Base-by-base conservation (phyloP, 2,113 vertebrate species). In the Sisor rabdophorus region DNA sequence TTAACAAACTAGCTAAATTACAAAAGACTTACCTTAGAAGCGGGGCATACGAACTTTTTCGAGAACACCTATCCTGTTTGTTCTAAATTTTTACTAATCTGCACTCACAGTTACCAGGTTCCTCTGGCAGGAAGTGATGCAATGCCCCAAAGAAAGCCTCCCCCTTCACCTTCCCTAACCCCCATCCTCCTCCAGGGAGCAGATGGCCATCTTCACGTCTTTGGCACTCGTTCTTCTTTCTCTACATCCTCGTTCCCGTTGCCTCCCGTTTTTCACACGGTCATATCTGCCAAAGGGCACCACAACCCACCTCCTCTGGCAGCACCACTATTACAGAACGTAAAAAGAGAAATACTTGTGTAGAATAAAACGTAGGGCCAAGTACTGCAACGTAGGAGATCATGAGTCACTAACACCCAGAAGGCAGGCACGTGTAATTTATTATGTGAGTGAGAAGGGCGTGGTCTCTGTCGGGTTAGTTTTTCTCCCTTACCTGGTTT, bases 81-180 rank as follows among this genome's bases (percentile, higher is more conserved):
- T 67, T 9, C 17, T 47, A 16, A 24, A 67, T 22, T 16, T 47
- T 40, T 1, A 67, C 2, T 26, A 48, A 48, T 48, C 0, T 32
- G 6, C 2, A 32, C 30, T n/a, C 26, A n/a, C 55, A 59, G 55
- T 47, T 16, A 56, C 55, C 76, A 60, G 72, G 36, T 52, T 76
- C 71, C 71, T n/a, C 65, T 73, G 73, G 77, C 77, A 73, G 78
- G 77, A 68, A 26, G 28, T 75, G 73, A 77, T 79, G 81, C 76
- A 73, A 54, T 60, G 70, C 72, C 67, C 75, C 80, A 76, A 69
- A 79, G 77, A 69, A 82, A 79, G 81, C 53, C 13, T 9, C 15
- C 13, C 17, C 50, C 50, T 6, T 19, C 79, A 63, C 52, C 79
- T 81, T 56, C 54, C 73, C 55, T 71, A 50, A 53, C 64, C 47